Conservation (phyloP, 2,797 vertebrate species). For the Philypnodon macrostomus region DNA sequence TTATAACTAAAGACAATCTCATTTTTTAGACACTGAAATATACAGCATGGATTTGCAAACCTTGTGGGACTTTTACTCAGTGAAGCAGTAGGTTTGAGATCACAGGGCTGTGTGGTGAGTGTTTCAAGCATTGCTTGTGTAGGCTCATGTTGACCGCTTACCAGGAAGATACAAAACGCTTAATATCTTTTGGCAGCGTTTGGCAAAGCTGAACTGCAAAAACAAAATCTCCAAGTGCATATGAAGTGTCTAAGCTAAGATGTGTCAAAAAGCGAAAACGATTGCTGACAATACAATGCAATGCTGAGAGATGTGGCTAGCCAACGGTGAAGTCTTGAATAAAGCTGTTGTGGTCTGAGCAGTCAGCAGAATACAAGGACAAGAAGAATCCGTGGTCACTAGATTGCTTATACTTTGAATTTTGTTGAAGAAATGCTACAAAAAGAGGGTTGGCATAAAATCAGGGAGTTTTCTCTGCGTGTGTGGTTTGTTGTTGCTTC, state of each 20-base stretch:
- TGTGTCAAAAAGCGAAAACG: no score
- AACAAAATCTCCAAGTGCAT: background rate
- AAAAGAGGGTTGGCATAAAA: background rate
- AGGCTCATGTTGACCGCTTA: slow-evolving; percentile 28
- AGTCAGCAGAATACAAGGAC: no score
- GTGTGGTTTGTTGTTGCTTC: slow-evolving; percentile 3
- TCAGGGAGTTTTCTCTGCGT: background rate
- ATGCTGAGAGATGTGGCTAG: no score
- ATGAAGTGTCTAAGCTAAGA: background rate
- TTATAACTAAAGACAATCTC: background rate
- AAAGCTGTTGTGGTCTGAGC: no score
- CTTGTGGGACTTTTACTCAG: slow-evolving; percentile 7
- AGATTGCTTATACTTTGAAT: slow-evolving; percentile 10
- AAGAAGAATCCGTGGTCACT: no score
- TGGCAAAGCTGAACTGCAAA: slow-evolving; percentile 10
- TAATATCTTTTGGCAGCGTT: slow-evolving; percentile 20
- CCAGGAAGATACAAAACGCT: slow-evolving; percentile 23
- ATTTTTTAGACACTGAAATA: background rate
- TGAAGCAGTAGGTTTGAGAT: slow-evolving; percentile 8
- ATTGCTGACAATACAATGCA: no score
- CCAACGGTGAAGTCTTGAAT: no score
- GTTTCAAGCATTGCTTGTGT: slow-evolving; percentile 19
- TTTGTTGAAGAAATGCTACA: slow-evolving; percentile 2
- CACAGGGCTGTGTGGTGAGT: slow-evolving; percentile 17
- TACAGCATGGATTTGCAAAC: background rate